These are phyloP conservation scores for Actinernus sp. DNA, from an alignment of 92 coral and sea anemone genomes.

Conservation along the genomic window DNA sequence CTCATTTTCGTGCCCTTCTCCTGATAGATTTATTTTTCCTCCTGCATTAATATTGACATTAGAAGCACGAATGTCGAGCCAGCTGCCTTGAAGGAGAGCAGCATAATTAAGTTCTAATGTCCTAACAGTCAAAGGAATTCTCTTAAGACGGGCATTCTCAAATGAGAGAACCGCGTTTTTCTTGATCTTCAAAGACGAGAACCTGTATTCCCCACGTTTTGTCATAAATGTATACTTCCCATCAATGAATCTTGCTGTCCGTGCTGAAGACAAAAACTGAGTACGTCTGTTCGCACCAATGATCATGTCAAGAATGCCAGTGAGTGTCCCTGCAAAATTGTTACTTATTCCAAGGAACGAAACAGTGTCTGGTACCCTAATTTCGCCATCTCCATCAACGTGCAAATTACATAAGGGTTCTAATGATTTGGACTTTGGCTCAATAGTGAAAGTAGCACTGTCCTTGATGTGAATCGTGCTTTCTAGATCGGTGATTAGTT, in stretches of 20 bases:
- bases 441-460: constrained; percentile 44
- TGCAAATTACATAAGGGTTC: constrained; percentile 64
- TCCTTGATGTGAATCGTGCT: constrained; percentile 48
- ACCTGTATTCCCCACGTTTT: constrained; percentile 70
- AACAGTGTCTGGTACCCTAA: constrained; percentile 62
- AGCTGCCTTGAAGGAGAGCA: constrained; percentile 61
- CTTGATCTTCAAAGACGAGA: constrained; percentile 60
- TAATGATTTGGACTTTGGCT: constrained; percentile 11
- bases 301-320: constrained; percentile 60
- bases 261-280: constrained; percentile 53
- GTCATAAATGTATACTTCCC: constrained; percentile 74
- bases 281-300: constrained; percentile 59
- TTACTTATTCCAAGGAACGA: constrained; percentile 64
- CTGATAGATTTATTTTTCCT: constrained; percentile 55
- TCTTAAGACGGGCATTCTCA: constrained; percentile 54
- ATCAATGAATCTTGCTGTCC: constrained; percentile 70
- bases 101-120: constrained; percentile 65
- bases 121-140: constrained; percentile 54
- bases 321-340: constrained; percentile 64
- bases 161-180: constrained; percentile 53
- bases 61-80: constrained; percentile 55
- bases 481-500: constrained; percentile 37
- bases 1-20: constrained; percentile 37
- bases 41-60: constrained; percentile 59
- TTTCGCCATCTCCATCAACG: constrained; percentile 58